Evolutionary conservation across 2,888 invertebrate species (phyloP).

Genomic region (Frankliniella intonsa): DNA sequence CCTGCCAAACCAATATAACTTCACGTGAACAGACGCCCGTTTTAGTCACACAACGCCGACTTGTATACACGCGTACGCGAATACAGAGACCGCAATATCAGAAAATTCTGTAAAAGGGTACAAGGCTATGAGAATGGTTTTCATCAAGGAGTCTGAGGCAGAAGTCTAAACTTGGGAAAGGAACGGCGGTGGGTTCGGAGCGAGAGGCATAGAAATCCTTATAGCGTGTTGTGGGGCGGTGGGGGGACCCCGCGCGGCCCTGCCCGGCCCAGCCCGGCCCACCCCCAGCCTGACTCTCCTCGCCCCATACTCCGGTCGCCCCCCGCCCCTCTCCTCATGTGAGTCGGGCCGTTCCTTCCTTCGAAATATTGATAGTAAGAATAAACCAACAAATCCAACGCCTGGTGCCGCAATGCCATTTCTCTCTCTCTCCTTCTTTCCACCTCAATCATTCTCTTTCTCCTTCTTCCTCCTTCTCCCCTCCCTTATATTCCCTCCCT

Average conservation of each 20-base stretch:
- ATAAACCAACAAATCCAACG: constrained; percentile 26
- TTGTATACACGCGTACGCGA: no score
- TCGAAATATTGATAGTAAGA: constrained; percentile 27
- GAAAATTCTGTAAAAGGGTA: no score
- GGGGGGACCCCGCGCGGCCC: neutral
- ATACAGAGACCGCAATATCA: no score
- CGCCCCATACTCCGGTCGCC: neutral
- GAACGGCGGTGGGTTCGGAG: neutral
- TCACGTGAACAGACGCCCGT: no score
- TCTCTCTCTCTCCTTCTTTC: constrained; percentile 16
- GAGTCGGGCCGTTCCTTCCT: constrained; percentile 25
- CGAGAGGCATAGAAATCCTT: constrained; percentile 23
- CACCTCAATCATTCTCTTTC: constrained; percentile 24
- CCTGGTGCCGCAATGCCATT: constrained; percentile 25
- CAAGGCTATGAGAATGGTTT: neutral
- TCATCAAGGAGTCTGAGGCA: neutral
- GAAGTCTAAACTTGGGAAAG: constrained; percentile 6
- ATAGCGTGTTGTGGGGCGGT: constrained; percentile 17
- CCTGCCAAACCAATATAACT: no score
- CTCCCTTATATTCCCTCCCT: neutral
- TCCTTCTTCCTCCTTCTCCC: neutral
- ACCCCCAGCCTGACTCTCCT: neutral
- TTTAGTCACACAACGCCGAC: no score
- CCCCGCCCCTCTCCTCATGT: constrained; percentile 20
- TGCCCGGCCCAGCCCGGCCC: neutral